Percentiles rank a stretch among this genome's conserved stretches.
These are phyloP conservation scores for Oryzaephilus surinamensis DNA, from an alignment of 1,140 invertebrate genomes.

Conservation along the genomic window DNA sequence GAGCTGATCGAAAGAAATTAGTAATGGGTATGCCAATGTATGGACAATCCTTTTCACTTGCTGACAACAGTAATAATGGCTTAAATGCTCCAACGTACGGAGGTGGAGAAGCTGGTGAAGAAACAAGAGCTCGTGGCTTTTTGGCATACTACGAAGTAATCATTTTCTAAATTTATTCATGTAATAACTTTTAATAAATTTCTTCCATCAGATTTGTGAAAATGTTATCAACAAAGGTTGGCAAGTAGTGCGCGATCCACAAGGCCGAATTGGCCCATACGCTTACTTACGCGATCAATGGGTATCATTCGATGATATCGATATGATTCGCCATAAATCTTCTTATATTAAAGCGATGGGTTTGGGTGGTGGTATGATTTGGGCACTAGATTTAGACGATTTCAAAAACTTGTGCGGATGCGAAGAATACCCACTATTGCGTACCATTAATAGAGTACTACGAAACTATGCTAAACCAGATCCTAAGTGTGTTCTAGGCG, in stretches of 20 bases:
- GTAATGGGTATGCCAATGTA: slow-evolving; percentile 77
- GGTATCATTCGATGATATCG: slow-evolving; percentile 75
- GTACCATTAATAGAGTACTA: slow-evolving; percentile 65
- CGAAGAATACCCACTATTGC: slow-evolving; percentile 67
- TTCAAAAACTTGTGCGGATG: slow-evolving; percentile 66
- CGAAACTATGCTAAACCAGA: slow-evolving; percentile 45
- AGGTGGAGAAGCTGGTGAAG: slow-evolving; percentile 66
- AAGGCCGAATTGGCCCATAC: slow-evolving; percentile 64
- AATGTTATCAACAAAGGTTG: slow-evolving; percentile 52
- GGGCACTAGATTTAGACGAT: slow-evolving; percentile 68
- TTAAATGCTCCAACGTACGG: slow-evolving; percentile 60
- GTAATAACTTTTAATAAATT: background rate
- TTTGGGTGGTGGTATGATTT: slow-evolving; percentile 77
- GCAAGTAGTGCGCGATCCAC: slow-evolving; percentile 54
- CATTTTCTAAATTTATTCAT: background rate
- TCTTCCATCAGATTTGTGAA: slow-evolving; percentile 50
- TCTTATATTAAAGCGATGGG: slow-evolving; percentile 64
- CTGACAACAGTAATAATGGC: slow-evolving; percentile 44
- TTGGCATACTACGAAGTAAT: slow-evolving; percentile 74
- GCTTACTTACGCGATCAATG: slow-evolving; percentile 66
- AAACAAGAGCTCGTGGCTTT: slow-evolving; percentile 69
- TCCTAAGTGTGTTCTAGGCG: slow-evolving; percentile 30
- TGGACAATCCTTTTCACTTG: slow-evolving; percentile 71
- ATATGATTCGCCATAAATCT: slow-evolving; percentile 59
- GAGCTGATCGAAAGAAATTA: slow-evolving; percentile 62